A percentile compares a stretch with the other conserved stretches of the same genome.
phyloP scores from a whole-genome alignment of 2,888 invertebrate genomes.

The Polydrusus cervinus region DNA sequence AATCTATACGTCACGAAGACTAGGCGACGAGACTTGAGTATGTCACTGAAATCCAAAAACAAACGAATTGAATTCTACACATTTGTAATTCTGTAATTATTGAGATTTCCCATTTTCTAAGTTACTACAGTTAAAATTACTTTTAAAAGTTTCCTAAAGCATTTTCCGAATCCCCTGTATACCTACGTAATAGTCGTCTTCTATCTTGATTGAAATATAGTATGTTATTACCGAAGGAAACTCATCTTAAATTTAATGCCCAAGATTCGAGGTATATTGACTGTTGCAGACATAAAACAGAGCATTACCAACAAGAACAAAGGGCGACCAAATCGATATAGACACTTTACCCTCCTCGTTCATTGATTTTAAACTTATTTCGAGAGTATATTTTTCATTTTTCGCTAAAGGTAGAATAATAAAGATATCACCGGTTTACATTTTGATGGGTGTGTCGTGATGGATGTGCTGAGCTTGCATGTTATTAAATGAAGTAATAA shows the following conservation, averaged over 20 bases:
- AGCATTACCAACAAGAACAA: conserved; percentile 41
- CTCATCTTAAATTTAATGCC: conserved; percentile 41
- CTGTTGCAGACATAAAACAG: conserved; percentile 44
- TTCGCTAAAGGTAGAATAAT: conserved; percentile 35
- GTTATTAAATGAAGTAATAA: neutral
- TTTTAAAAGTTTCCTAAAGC: no score
- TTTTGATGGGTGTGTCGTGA: conserved; percentile 20
- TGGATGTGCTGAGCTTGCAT: conserved; percentile 20
- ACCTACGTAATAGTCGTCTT: neutral
- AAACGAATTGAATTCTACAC: no score
- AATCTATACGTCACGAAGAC: no score
- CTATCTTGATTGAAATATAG: neutral
- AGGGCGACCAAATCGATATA: conserved; percentile 49
- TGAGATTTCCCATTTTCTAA: no score
- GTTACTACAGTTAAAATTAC: no score
- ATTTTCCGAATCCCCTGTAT: neutral
- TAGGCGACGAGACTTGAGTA: no score
- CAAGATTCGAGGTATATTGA: conserved; percentile 43
- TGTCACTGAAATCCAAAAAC: no score
- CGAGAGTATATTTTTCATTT: conserved; percentile 53
- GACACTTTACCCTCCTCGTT: conserved; percentile 60
- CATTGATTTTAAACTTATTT: conserved; percentile 62
- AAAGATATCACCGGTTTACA: conserved; percentile 30
- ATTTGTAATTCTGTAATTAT: no score
- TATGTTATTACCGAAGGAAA: conserved; percentile 6